phyloP scores from a whole-genome alignment of 2,797 vertebrate species.

The Lindbergichthys nudifrons region DNA sequence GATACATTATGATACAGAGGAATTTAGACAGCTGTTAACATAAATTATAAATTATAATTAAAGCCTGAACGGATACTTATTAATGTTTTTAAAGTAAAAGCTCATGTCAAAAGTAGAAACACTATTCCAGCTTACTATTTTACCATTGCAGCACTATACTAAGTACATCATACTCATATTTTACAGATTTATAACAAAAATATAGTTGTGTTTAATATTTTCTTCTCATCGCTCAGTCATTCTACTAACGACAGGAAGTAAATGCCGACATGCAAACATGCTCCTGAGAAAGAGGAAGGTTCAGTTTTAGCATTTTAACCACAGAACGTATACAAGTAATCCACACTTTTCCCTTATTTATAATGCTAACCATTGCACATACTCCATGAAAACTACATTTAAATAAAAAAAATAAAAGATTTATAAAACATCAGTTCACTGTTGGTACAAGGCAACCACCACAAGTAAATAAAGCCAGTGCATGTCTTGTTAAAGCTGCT shows the following conservation, averaged over 20 bases:
- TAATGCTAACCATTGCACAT: constrained; percentile 39
- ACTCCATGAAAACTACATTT: constrained; percentile 3
- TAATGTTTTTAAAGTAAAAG: background rate
- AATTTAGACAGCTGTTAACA: constrained; percentile 12
- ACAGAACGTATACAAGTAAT: constrained; percentile 39
- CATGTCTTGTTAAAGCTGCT: constrained; percentile 14
- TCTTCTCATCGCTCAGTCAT: constrained; percentile 39
- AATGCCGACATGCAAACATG: constrained; percentile 46
- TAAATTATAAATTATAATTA: no score
- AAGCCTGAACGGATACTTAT: background rate
- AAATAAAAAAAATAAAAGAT: constrained; percentile 31
- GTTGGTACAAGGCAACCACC: constrained; percentile 19
- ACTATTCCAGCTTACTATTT: constrained; percentile 5
- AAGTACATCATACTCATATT: constrained; percentile 23
- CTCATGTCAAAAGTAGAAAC: constrained; percentile 1
- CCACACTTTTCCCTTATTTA: constrained; percentile 7
- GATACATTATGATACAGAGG: background rate
- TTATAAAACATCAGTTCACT: constrained; percentile 21
- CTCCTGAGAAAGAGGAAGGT: constrained; percentile 75
- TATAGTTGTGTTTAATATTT: constrained; percentile 1
- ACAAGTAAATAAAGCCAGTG: constrained; percentile 13
- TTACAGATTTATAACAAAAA: constrained; percentile 65
- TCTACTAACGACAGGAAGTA: constrained; percentile 41
- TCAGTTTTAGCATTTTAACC: constrained; percentile 43
- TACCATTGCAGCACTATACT: constrained; percentile 12